phyloP scores from a whole-genome alignment of 2,113 vertebrate genomes.

The Megaceryle maxima region DNA sequence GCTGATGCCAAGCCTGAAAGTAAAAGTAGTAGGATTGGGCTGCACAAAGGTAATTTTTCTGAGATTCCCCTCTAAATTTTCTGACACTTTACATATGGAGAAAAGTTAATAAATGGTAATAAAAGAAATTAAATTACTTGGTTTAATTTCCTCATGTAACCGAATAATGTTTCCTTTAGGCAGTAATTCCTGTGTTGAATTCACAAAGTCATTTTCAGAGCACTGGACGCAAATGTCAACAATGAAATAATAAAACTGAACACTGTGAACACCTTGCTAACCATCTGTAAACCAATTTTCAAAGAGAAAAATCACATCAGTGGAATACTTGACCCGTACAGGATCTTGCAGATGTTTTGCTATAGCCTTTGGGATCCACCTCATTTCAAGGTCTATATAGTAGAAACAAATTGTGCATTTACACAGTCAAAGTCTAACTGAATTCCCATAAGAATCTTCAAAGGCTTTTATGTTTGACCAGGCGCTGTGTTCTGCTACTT shows the following conservation, averaged over 20 bases:
- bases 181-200: conserved; percentile 28
- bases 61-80: conserved; percentile 7
- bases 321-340: conserved; percentile 66
- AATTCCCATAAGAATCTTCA: conserved; percentile 70
- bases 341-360: conserved; percentile 72
- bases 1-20: neutral
- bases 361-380: conserved; percentile 58
- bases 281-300: conserved; percentile 67
- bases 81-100: conserved; percentile 5
- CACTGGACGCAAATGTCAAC: conserved; percentile 19
- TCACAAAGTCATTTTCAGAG: conserved; percentile 51
- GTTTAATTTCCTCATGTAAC: conserved; percentile 41
- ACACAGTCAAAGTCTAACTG: conserved; percentile 57
- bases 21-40: neutral
- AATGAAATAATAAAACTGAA: conserved; percentile 50
- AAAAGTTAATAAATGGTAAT: conserved; percentile 50
- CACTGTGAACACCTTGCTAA: conserved; percentile 58
- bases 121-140: conserved; percentile 8
- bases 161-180: conserved; percentile 48
- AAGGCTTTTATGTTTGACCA: conserved; percentile 73
- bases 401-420: conserved; percentile 76
- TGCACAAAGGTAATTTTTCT: neutral
- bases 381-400: conserved; percentile 77
- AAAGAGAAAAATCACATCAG: conserved; percentile 69
- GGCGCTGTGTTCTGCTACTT: conserved; percentile 72